Evolutionary conservation across 2,888 invertebrate species (phyloP).

Genomic region (Portevinia maculata): DNA sequence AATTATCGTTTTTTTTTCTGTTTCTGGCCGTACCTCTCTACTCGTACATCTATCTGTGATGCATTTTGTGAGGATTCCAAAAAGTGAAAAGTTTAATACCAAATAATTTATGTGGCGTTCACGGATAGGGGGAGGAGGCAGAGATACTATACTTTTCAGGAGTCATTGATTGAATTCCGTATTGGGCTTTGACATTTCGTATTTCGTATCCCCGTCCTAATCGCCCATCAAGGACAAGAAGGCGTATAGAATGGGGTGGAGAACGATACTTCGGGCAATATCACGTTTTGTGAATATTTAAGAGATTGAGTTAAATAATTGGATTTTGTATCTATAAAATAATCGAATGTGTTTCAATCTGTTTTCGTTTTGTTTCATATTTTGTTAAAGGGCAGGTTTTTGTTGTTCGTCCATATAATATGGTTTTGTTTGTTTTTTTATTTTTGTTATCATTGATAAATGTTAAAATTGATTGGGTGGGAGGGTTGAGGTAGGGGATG

Average conservation of each 20-base stretch:
- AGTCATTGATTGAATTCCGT: constrained; percentile 63
- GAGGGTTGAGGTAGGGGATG: not conserved
- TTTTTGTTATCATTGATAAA: too few relatives aligned
- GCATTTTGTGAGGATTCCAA: constrained; percentile 18
- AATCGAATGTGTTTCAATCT: constrained; percentile 70
- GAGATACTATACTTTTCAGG: constrained; percentile 8
- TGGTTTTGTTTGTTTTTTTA: not conserved
- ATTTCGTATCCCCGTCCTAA: not conserved
- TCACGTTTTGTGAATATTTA: constrained; percentile 65
- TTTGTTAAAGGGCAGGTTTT: not conserved
- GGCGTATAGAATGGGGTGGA: not conserved
- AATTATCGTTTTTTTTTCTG: constrained; percentile 22
- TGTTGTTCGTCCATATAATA: not conserved
- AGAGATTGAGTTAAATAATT: constrained; percentile 68
- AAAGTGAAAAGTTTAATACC: constrained; percentile 54
- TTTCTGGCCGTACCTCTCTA: not conserved
- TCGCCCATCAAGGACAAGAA: constrained; percentile 5
- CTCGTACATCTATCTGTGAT: not conserved
- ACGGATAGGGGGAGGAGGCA: constrained; percentile 4
- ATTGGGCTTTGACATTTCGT: constrained; percentile 65
- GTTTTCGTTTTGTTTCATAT: constrained; percentile 25
- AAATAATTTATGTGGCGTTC: constrained; percentile 63
- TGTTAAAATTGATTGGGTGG: not conserved
- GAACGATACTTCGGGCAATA: constrained; percentile 9
- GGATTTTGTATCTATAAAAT: constrained; percentile 72